phyloP scores from a whole-genome alignment of 1,140 invertebrate genomes.

The Trachelipus rathkii region DNA sequence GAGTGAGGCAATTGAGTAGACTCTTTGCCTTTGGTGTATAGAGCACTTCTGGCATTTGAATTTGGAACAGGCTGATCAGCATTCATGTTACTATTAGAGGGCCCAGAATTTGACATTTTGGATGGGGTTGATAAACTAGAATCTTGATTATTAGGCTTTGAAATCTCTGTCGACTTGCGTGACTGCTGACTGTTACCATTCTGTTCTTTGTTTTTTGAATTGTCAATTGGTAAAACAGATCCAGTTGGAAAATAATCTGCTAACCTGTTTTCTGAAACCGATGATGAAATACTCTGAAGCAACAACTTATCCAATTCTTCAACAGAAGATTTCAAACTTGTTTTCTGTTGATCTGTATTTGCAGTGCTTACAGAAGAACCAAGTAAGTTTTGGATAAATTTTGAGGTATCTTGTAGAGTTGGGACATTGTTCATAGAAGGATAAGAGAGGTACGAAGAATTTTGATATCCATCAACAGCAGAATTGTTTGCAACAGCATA shows the following conservation, averaged over 20 bases:
- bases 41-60: background rate
- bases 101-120: background rate
- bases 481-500: too few relatives aligned
- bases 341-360: background rate
- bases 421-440: background rate
- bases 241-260: background rate
- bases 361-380: background rate
- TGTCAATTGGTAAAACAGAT: background rate
- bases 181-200: background rate
- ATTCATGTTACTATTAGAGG: background rate
- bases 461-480: too few relatives aligned
- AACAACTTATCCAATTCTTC: background rate
- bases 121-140: background rate
- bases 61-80: background rate
- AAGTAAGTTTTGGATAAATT: conserved; percentile 1
- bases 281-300: background rate
- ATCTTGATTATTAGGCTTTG: too few relatives aligned
- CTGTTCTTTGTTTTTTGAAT: background rate
- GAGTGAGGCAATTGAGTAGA: too few relatives aligned
- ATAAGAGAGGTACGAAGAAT: background rate
- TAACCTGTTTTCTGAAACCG: background rate
- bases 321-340: background rate
- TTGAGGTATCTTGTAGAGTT: background rate
- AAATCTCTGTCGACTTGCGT: too few relatives aligned
- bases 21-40: too few relatives aligned